Evolutionary conservation across 2,113 vertebrate species (phyloP).

Genomic region (Gnathonemus echidnorhynchus): DNA sequence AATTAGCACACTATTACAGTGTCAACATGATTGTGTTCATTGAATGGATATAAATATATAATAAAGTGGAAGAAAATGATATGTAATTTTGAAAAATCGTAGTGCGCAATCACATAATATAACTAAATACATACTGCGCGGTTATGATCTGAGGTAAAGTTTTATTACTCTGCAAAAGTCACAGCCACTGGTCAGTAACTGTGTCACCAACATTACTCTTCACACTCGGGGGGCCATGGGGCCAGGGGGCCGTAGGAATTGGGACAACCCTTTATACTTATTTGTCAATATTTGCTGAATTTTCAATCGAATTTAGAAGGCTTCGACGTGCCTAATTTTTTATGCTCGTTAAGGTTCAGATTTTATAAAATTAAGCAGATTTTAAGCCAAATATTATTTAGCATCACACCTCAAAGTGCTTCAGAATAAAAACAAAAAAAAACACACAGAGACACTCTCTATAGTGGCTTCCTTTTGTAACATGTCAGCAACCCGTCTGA

Average conservation of each 20-base stretch:
- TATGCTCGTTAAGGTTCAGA: not conserved
- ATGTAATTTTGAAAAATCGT: not conserved
- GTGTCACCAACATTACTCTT: not conserved
- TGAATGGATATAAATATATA: not conserved
- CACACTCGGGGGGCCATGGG: not conserved
- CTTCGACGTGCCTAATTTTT: not conserved
- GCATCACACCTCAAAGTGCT: not conserved
- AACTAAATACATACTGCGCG: not conserved
- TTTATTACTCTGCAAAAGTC: not conserved
- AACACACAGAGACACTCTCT: not conserved
- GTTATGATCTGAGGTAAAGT: not conserved
- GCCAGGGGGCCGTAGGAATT: not conserved
- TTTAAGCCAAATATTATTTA: not conserved
- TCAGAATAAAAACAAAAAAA: not conserved
- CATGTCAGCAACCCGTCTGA: not conserved
- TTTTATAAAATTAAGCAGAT: not conserved
- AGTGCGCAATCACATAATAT: not conserved
- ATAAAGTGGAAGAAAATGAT: not conserved
- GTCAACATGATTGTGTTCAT: not conserved
- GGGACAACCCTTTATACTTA: not conserved
- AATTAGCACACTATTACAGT: not conserved
- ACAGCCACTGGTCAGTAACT: not conserved
- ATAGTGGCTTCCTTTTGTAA: not conserved
- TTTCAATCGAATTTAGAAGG: not conserved
- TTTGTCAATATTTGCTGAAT: not conserved